Conservation (phyloP, 2,113 vertebrate species). For the Nibea coibor region DNA sequence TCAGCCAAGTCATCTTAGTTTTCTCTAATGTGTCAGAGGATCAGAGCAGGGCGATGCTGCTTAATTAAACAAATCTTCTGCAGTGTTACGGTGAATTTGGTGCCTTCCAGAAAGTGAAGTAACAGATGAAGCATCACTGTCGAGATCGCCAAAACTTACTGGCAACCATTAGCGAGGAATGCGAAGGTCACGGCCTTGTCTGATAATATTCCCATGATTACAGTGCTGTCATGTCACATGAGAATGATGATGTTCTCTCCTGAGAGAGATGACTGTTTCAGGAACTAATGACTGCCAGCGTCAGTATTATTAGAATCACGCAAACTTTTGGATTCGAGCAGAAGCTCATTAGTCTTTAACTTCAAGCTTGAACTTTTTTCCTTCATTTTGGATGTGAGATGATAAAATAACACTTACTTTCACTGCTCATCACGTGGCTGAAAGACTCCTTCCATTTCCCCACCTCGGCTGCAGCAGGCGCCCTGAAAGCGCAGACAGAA, state of each 20-base stretch:
- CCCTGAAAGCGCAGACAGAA: conserved; percentile 70
- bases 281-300: neutral
- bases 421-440: conserved; percentile 88
- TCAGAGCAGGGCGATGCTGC: neutral
- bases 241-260: conserved; percentile 6
- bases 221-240: neutral
- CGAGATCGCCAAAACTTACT: neutral
- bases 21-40: neutral
- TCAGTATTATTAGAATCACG: neutral
- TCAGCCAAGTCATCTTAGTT: neutral
- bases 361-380: neutral
- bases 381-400: neutral
- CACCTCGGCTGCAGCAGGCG: conserved; percentile 84
- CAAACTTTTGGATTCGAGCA: neutral
- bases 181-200: neutral
- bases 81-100: neutral
- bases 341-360: neutral
- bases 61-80: neutral
- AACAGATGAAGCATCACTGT: neutral
- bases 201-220: conserved; percentile 36
- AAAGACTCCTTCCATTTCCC: conserved; percentile 93
- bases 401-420: conserved; percentile 85
- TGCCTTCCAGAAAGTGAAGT: neutral
- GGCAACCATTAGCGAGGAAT: conserved; percentile 1
- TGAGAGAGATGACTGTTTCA: neutral